Percentiles rank a stretch among this genome's conserved stretches.
Evolutionary conservation across 2,888 invertebrate genomes (phyloP).

Genomic region (Eilema sororculum): DNA sequence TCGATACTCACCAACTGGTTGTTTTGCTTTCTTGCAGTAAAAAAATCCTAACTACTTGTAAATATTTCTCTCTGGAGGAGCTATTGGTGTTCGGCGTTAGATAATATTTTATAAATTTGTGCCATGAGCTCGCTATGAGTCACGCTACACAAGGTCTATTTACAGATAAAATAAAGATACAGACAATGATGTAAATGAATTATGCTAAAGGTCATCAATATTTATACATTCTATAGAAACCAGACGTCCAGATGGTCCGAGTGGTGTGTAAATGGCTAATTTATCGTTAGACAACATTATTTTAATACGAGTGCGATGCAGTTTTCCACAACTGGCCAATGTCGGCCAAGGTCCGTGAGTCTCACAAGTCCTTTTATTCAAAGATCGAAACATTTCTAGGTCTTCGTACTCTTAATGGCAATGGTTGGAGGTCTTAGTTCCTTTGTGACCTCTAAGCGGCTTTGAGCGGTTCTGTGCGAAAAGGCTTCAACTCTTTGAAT

Average conservation of each 20-base stretch:
- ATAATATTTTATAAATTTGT: neutral
- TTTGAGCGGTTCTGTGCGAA: neutral
- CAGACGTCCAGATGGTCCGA: neutral
- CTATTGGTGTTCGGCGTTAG: neutral
- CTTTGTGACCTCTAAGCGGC: neutral
- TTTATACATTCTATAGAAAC: neutral
- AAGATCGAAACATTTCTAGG: neutral
- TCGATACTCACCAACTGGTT: no score
- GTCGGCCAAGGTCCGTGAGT: neutral
- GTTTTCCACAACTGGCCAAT: neutral
- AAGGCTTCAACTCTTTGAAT: neutral
- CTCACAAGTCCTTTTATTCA: neutral
- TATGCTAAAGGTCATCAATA: constrained; percentile 1
- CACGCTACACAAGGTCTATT: constrained; percentile 2
- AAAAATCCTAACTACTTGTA: neutral
- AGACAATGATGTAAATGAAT: constrained; percentile 1
- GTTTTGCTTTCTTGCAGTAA: no score
- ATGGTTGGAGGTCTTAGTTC: neutral
- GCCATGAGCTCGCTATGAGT: neutral
- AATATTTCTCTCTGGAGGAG: neutral
- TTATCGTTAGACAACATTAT: neutral
- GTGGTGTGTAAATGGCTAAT: neutral
- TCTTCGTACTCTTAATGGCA: neutral
- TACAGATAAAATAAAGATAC: neutral
- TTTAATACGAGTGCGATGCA: neutral